These are phyloP conservation scores for Tupiocoris notatus DNA, from an alignment of 2,888 invertebrate genomes.

Conservation along the genomic window DNA sequence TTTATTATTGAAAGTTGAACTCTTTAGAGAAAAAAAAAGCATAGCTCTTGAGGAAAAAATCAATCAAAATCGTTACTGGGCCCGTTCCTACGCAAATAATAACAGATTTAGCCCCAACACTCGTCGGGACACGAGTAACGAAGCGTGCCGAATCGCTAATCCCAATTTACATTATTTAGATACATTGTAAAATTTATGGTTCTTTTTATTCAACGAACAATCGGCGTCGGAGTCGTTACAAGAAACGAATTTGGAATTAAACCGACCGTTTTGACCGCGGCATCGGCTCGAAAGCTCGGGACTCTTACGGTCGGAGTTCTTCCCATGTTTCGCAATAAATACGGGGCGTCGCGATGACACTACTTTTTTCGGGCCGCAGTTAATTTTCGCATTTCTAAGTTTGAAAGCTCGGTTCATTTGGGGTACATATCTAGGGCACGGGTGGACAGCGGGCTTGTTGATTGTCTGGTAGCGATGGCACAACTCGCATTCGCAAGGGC, in stretches of 20 bases:
- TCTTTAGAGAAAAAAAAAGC: no score
- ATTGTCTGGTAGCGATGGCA: slow-evolving; percentile 5
- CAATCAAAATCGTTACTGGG: no score
- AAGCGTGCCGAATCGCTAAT: no score
- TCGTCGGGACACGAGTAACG: no score
- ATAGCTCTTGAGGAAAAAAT: no score
- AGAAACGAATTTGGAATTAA: not conserved
- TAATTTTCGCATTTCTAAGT: not conserved
- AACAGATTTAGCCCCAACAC: no score
- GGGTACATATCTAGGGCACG: slow-evolving; percentile 14
- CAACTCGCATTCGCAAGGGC: not conserved
- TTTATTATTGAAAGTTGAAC: no score
- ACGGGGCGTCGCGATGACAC: slow-evolving; percentile 1
- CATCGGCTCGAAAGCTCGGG: not conserved
- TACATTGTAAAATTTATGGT: not conserved
- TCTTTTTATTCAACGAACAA: not conserved
- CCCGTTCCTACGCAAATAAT: no score
- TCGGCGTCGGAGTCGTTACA: not conserved
- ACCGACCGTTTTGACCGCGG: not conserved
- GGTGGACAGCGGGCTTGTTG: slow-evolving; percentile 16
- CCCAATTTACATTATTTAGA: not conserved
- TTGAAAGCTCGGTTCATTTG: not conserved
- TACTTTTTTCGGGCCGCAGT: not conserved
- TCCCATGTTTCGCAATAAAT: not conserved
- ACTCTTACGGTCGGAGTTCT: not conserved